Conservation (phyloP, 2,113 vertebrate species). For the Tympanuchus pallidicinctus region DNA sequence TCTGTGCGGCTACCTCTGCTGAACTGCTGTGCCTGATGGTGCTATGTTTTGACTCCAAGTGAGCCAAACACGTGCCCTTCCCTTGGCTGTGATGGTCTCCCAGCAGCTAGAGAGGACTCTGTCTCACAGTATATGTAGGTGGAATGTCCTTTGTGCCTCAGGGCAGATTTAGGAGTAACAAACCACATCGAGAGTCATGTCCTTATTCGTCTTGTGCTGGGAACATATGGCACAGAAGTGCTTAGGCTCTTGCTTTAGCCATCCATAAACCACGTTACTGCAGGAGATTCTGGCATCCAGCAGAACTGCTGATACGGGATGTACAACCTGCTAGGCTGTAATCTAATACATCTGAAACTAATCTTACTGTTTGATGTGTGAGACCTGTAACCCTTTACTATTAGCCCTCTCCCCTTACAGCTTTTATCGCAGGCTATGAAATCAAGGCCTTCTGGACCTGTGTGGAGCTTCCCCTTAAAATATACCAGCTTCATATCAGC, state of each 20-base stretch:
- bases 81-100: not conserved
- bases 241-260: conserved; percentile 41
- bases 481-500: not conserved
- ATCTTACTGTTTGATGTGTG: conserved; percentile 34
- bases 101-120: not conserved
- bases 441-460: not conserved
- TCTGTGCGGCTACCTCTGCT: not conserved
- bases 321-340: conserved; percentile 60
- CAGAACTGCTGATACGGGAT: conserved; percentile 62
- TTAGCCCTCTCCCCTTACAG: conserved; percentile 30
- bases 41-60: not conserved
- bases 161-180: not conserved
- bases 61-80: not conserved
- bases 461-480: not conserved
- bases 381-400: not conserved
- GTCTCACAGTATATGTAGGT: not conserved
- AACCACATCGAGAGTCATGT: not conserved
- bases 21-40: not conserved
- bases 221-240: not conserved
- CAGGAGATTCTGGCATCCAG: conserved; percentile 21
- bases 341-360: conserved; percentile 71
- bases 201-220: conserved; percentile 55
- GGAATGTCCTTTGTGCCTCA: not conserved
- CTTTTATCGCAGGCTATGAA: conserved; percentile 23
- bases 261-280: not conserved